A percentile compares a stretch with the other conserved stretches of the same genome.
phyloP scores from a whole-genome alignment of 2,113 vertebrate species.

The Varanus komodoensis region DNA sequence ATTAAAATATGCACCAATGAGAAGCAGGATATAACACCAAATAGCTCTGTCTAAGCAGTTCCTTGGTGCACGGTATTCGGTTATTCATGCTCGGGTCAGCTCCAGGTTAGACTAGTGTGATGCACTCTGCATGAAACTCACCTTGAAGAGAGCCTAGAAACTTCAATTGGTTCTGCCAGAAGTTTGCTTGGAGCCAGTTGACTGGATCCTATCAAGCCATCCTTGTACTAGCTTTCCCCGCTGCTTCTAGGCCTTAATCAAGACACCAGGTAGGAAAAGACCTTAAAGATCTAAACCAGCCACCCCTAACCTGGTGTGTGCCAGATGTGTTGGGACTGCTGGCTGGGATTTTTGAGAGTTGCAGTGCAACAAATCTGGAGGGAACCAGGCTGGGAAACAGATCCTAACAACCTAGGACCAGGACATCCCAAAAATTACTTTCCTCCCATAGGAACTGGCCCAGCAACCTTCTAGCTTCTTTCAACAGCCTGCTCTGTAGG shows the following conservation, averaged over 20 bases:
- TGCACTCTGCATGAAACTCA: background rate
- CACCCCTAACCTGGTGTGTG: too few relatives aligned
- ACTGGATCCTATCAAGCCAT: too few relatives aligned
- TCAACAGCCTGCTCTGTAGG: background rate
- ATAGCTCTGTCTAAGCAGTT: background rate
- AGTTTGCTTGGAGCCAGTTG: background rate
- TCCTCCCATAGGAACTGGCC: too few relatives aligned
- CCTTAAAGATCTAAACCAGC: background rate
- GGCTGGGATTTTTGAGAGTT: too few relatives aligned
- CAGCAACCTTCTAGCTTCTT: background rate
- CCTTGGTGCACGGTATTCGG: too few relatives aligned
- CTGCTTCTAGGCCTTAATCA: background rate
- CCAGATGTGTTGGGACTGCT: too few relatives aligned
- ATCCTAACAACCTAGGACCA: too few relatives aligned
- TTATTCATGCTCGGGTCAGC: too few relatives aligned
- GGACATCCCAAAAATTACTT: too few relatives aligned
- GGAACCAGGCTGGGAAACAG: too few relatives aligned
- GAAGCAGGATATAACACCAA: background rate
- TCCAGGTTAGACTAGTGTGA: too few relatives aligned
- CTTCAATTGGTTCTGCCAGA: background rate
- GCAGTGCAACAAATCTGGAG: too few relatives aligned
- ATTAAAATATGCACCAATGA: background rate
- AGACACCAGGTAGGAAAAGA: background rate
- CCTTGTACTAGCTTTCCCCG: background rate
- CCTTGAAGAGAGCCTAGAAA: background rate